Conservation (phyloP, 2,797 vertebrate species). For the Rhynchonycteris naso region DNA sequence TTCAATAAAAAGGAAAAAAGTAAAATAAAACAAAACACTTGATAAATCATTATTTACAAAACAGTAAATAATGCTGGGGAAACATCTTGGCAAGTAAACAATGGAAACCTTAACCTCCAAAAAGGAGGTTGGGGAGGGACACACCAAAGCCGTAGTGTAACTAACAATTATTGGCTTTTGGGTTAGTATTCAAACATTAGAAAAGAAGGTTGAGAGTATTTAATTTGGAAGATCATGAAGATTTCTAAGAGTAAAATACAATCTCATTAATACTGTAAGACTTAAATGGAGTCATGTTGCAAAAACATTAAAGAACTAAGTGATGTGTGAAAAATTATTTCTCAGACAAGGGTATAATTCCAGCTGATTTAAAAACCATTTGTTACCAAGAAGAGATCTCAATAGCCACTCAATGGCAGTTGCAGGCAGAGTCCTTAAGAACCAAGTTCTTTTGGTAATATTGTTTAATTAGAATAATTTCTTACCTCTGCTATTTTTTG, state of each 20-base stretch:
- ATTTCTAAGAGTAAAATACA: constrained; percentile 4
- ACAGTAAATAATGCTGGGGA: not conserved
- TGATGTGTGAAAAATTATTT: not conserved
- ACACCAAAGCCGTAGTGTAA: not conserved
- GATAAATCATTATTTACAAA: too few species aligned
- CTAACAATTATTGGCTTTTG: not conserved
- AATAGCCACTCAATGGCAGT: not conserved
- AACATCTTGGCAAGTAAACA: not conserved
- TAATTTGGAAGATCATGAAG: not conserved
- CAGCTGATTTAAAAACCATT: not conserved
- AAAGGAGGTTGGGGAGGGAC: not conserved
- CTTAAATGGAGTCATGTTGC: not conserved
- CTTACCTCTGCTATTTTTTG: not conserved
- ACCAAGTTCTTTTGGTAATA: not conserved
- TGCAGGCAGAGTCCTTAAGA: not conserved
- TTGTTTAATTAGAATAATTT: not conserved
- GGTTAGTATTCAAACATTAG: not conserved
- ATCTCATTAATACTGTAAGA: not conserved
- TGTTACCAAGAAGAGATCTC: not conserved
- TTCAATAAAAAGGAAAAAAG: too few species aligned
- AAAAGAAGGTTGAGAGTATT: not conserved
- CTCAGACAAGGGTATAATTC: not conserved
- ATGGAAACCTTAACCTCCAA: not conserved
- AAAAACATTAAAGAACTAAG: not conserved
- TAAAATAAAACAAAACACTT: not conserved